These are phyloP conservation scores for Crotophaga sulcirostris DNA, from an alignment of 2,113 vertebrate genomes.

Conservation along the genomic window DNA sequence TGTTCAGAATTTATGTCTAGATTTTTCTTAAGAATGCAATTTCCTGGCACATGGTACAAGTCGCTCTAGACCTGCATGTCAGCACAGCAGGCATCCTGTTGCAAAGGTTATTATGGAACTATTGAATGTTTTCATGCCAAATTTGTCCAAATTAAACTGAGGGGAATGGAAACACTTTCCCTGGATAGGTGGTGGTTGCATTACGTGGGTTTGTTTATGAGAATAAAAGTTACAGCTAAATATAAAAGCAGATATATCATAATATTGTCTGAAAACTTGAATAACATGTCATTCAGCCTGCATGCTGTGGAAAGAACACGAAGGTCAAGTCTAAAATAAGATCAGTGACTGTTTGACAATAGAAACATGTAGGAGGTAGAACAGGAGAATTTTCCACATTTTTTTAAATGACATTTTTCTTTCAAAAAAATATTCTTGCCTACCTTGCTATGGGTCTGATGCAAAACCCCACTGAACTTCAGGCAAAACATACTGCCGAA, in stretches of 20 bases:
- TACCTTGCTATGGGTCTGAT: not conserved
- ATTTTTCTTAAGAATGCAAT: slow-evolving; percentile 74
- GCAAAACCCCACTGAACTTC: not conserved
- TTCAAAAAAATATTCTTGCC: slow-evolving; percentile 8
- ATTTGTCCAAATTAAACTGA: slow-evolving; percentile 68
- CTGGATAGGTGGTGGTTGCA: slow-evolving; percentile 36
- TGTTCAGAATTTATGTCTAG: slow-evolving; percentile 69
- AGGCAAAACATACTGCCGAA: slow-evolving; percentile 12
- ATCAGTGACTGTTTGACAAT: slow-evolving; percentile 68
- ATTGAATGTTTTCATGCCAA: slow-evolving; percentile 61
- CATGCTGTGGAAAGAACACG: slow-evolving; percentile 66
- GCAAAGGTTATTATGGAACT: slow-evolving; percentile 76
- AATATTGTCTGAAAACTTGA: slow-evolving; percentile 71
- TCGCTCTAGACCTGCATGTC: slow-evolving; percentile 58
- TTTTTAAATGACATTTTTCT: slow-evolving; percentile 63
- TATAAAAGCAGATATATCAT: slow-evolving; percentile 77
- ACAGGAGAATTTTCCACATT: slow-evolving; percentile 75
- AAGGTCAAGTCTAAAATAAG: slow-evolving; percentile 81
- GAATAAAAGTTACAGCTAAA: slow-evolving; percentile 72
- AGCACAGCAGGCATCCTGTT: slow-evolving; percentile 74
- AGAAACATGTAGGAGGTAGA: slow-evolving; percentile 78
- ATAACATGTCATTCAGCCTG: slow-evolving; percentile 73
- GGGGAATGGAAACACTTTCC: slow-evolving; percentile 70
- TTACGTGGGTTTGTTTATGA: slow-evolving; percentile 76
- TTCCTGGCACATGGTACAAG: slow-evolving; percentile 73